Conservation (phyloP, 2,113 vertebrate species). For the Beaufortia kweichowensis region DNA sequence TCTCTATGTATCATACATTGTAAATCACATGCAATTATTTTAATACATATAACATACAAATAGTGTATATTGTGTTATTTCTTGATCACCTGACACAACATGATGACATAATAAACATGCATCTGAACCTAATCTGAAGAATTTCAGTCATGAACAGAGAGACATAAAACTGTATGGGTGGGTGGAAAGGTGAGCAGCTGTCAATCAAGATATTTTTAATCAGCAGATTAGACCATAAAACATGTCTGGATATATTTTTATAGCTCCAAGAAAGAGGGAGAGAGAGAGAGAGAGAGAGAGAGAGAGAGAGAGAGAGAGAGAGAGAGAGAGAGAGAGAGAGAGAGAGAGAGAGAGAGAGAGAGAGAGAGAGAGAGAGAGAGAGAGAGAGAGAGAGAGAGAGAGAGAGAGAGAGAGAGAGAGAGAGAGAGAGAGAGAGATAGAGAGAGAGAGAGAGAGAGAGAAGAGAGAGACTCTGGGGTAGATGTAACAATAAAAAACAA, state of each 20-base stretch:
- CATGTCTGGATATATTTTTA: neutral
- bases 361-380: constrained; percentile 2
- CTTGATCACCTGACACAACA: too few relatives aligned
- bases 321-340: neutral
- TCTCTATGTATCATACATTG: neutral
- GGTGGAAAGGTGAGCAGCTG: neutral
- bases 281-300: constrained; percentile 1
- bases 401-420: constrained; percentile 1
- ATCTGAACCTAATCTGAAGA: too few relatives aligned
- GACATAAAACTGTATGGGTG: neutral
- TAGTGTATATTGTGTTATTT: too few relatives aligned
- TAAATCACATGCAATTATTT: too few relatives aligned
- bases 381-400: constrained; percentile 10
- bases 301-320: neutral
- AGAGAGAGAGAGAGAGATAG: neutral
- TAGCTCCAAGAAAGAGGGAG: neutral
- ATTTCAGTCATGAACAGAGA: too few relatives aligned
- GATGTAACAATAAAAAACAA: constrained; percentile 29
- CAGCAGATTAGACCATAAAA: constrained; percentile 13
- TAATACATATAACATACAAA: too few relatives aligned
- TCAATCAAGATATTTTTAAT: constrained; percentile 29
- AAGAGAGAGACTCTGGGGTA: neutral
- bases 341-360: neutral
- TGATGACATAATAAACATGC: too few relatives aligned
- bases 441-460: constrained; percentile 1